Base-by-base conservation (phyloP, 1,140 invertebrate species). In the Drosophila bocqueti region DNA sequence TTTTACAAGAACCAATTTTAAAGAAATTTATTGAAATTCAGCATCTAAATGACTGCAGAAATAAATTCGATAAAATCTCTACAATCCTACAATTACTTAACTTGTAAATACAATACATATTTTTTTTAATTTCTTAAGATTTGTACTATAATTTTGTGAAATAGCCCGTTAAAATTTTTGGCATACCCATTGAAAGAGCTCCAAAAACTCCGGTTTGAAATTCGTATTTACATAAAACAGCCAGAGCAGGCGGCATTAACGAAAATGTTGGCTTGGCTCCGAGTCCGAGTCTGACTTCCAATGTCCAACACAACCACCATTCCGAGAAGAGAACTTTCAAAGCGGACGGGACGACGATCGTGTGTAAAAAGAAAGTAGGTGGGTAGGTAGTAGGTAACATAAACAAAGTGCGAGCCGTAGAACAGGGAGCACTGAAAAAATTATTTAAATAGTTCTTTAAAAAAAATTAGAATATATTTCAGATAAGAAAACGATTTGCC, bases 341-440 rank as follows among this genome's bases (percentile, higher is more conserved):
- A 79, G 81, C 76, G 60, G 65, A 72, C 55, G 43, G 42, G 42
- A 43, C 36, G 54, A 61, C 60, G 47, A 49, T 58, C 65, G 79
- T 68, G 78, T 83, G 59, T 84, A 89, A 87, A 87, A 87, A 87
- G 84, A 87, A 87, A 87, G 84, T 87, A 87, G 84, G 84, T 87
- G 85, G 72, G 68, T 43, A 69, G 50, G 69, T 60, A 86, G 67
- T 72, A 86, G 74, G 74, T 75, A 89, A 81, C 61, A 79, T 89
- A 89, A 87, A 84, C 84, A 87, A 87, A 89, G 74, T 84, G 55
- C 34, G 76, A 75, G 68, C 77, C 54, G 71, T 46, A 87, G 84
- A 89, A 81, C 73, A 58, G 45, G 31, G 34, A 45, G 69, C 76
- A 76, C 47, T 46, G 8, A 24, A 26, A 49, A 50, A 77, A 76